These are phyloP conservation scores for Syrmaticus mikado DNA, from an alignment of 2,113 vertebrate species.

Conservation along the genomic window DNA sequence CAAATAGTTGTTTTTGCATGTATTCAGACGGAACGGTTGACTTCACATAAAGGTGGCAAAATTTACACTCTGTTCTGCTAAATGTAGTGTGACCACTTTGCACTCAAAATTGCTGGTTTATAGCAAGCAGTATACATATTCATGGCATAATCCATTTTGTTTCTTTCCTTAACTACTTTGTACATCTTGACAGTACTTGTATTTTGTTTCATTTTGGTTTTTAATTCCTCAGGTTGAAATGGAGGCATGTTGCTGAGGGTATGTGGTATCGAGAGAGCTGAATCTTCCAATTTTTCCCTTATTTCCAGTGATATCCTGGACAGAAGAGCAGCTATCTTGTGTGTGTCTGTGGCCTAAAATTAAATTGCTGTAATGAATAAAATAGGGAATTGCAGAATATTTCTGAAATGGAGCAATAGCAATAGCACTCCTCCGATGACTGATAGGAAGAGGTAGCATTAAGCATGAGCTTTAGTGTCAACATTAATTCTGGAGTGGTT, in stretches of 20 bases:
- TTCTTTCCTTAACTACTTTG: background rate
- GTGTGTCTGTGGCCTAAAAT: background rate
- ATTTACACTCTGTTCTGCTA: background rate
- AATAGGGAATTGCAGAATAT: background rate
- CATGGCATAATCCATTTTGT: background rate
- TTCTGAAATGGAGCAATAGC: background rate
- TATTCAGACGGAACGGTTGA: background rate
- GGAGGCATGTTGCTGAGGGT: background rate
- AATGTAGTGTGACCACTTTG: background rate
- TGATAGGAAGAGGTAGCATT: background rate
- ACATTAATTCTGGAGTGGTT: background rate
- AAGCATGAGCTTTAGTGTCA: background rate
- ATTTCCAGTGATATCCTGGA: background rate
- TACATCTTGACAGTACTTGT: background rate
- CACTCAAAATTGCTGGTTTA: background rate
- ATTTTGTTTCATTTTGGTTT: background rate
- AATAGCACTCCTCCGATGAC: background rate
- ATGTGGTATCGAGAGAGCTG: background rate
- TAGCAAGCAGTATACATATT: background rate
- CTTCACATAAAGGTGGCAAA: background rate
- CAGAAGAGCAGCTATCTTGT: background rate
- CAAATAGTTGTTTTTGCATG: background rate
- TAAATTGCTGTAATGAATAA: background rate
- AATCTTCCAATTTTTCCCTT: background rate
- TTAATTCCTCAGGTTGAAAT: background rate